Evolutionary conservation across 2,888 invertebrate species (phyloP), one percentile per base, ranked within the genome.

Genomic region (Schrankia costaestrigalis): DNA sequence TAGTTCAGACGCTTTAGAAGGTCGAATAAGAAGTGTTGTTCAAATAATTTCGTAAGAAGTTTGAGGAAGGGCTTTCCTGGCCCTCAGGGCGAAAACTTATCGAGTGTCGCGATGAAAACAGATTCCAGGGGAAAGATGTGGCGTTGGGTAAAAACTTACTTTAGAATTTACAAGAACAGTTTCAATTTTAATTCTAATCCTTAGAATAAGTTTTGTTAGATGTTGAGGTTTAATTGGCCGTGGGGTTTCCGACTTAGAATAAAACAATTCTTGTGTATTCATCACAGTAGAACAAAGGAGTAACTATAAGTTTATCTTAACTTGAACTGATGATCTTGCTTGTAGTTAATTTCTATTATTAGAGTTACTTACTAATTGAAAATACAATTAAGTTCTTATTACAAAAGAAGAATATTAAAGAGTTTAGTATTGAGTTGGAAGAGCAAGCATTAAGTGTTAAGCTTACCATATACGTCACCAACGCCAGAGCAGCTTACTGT

Each of bases 1-100:
- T 53, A 56, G 47, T 56, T 56, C 38, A 43, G 48, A 38, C 53
- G 35, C 45, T 62, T 52, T 47, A 57, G 50, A 56, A 48, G 46
- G 54, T 48, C 28, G 56, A 31, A 35, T 51, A 31, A 41, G 35
- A 46, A 54, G 49, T 48, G 73, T 74, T 76, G 78, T 78, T 78
- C 77, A 78, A 82, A 84, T 81, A 83, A 84, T 83, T 80, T 81
- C 51, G 76, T 75, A 77, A 77, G 75, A 78, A 82, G 72, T 78
- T 82, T 71, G 67, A 67, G 65, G 68, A 71, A 77, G 76, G 80
- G 75, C 71, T 78, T 72, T 68, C 56, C 46, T 59, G 46, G 64
- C 69, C 78, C 74, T 56, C 40, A 64, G 75, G 79, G 76, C 59
- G 70, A 46, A 67, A 81, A 78, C 68, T 82, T 80, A 75, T 76